Evolutionary conservation across 2,888 invertebrate species (phyloP).

Genomic region (Frankliniella fusca): DNA sequence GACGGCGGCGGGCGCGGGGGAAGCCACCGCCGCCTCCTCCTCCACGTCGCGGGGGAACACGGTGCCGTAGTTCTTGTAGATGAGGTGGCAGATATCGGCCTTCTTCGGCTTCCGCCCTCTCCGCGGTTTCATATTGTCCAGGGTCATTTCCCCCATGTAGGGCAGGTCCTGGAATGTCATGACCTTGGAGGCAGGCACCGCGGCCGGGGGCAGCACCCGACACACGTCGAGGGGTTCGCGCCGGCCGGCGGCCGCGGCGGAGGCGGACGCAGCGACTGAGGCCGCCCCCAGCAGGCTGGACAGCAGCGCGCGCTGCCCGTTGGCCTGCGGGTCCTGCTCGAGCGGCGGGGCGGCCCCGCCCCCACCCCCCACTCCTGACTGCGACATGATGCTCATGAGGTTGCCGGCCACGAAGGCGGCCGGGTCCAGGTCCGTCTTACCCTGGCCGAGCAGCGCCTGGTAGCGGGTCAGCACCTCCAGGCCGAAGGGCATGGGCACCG

Average conservation of each 20-base stretch:
- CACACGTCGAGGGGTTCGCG: conserved; percentile 5
- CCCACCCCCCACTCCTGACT: conserved; percentile 42
- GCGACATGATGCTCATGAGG: conserved; percentile 4
- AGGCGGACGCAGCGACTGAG: conserved; percentile 27
- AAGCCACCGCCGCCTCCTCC: conserved; percentile 41
- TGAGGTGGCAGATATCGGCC: conserved; percentile 85
- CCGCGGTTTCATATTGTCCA: conserved; percentile 81
- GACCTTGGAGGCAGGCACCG: conserved; percentile 42
- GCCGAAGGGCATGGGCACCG: conserved; percentile 43
- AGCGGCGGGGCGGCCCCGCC: conserved; percentile 42
- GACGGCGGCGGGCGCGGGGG: conserved; percentile 35
- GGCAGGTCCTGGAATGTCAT: conserved; percentile 79
- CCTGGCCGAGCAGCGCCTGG: conserved; percentile 50
- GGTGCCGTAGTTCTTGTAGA: conserved; percentile 87
- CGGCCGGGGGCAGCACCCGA: conserved; percentile 36
- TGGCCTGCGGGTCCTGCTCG: conserved; percentile 32
- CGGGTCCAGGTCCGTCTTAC: conserved; percentile 34
- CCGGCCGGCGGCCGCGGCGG: conserved; percentile 31
- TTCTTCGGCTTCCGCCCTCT: conserved; percentile 87
- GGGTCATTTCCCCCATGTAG: conserved; percentile 88
- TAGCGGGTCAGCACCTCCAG: conserved; percentile 52
- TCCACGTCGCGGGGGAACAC: conserved; percentile 72
- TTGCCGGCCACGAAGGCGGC: conserved; percentile 12
- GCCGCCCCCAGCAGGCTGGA: conserved; percentile 36
- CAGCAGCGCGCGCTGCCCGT: conserved; percentile 34